Base-by-base conservation (phyloP, 2,113 vertebrate genomes). In the Philantomba maxwellii region DNA sequence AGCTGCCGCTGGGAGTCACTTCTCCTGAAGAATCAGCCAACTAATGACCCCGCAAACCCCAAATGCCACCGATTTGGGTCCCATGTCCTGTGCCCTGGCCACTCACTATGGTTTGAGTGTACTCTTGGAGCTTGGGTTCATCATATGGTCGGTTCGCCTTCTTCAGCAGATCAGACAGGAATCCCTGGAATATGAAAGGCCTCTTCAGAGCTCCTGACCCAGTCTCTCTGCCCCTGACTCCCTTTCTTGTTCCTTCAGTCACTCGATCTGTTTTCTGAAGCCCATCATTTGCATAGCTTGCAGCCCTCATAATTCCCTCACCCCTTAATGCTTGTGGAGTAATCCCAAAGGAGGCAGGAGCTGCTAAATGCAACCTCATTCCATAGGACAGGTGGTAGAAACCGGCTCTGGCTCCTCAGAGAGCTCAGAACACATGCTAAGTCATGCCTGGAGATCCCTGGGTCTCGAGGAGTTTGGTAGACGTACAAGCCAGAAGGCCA, bases 21-120 rank as follows among this genome's bases (percentile, higher is more conserved):
- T 80, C 49, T 47, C 39, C 58, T 5, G 9, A 81, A 87, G 43
- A 64, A 3, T 7, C 47, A 77, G n/a, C 51, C 39, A 17, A 30
- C 43, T 36, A 62, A 51, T 84, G 49, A 81, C 73, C 16, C 16
- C 13, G 1, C 58, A 53, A 6, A 25, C 77, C 51, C 62, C 23
- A 47, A 75, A 39, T 3, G 36, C 8, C 55, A 4, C 30, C 4
- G 36, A 36, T 49, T 25, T 6, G 33, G 77, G 84, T 4, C 6
- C 43, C 58, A 62, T 3, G 39, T 10, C 36, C 85, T 28, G 28
- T 1, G 4, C 33, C 57, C 66, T 4, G 26, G 13, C 66, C 91
- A 97, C 99, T 99, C 97, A 99, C 99, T 23, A 99, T 99, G 57
- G 99, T 99, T 96, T 99, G 99, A 0, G 99, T 99, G 98, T 99